Base-by-base conservation (phyloP, 1,140 invertebrate genomes). In the Pissodes strobi region DNA sequence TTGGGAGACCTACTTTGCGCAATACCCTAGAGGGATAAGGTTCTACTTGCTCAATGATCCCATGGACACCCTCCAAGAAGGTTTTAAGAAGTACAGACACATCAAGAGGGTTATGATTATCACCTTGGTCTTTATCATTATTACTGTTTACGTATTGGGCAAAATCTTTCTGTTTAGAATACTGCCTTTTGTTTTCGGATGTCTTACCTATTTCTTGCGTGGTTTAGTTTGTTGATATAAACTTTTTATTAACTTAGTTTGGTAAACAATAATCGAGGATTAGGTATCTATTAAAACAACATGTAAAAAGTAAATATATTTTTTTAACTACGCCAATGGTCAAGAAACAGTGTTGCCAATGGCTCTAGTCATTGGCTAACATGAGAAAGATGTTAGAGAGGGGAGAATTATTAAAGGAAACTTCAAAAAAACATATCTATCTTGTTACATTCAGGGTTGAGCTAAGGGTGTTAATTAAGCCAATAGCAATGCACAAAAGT, bases 21-120 rank as follows among this genome's bases (percentile, higher is more conserved):
- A 76, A 9, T 87, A 86, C 65, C 79, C 85, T 39, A 76, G 79
- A 25, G 88, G 87, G 1, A 65, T 85, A 4, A 74, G 87, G 37
- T 68, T 82, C 0, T 86, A 85, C 67, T 64, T 88, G 0, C 69
- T 88, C 0, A 86, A 87, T 58, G 87, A 88, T 64, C 78, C 82
- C 0, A 57, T 83, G 23, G 78, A 81, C 0, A 84, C 82, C 0
- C 23, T 83, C 1, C 52, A 60, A 1, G 57, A 56, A 34, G 75
- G 68, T 2, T 60, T 38, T n/a, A 53, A 55, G 22, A 17, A 55
- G 21, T 48, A 61, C 13, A 30, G 45, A 23, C 58, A 39, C 0
- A 27, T 27, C n/a, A n/a, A n/a, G n/a, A n/a, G n/a, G 25, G 12
- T 56, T 6, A 62, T 55, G 10, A 30, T 64, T 39, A 30, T 63